Evolutionary conservation across 2,113 vertebrate species (phyloP).

Genomic region (Cephalophus harveyi): DNA sequence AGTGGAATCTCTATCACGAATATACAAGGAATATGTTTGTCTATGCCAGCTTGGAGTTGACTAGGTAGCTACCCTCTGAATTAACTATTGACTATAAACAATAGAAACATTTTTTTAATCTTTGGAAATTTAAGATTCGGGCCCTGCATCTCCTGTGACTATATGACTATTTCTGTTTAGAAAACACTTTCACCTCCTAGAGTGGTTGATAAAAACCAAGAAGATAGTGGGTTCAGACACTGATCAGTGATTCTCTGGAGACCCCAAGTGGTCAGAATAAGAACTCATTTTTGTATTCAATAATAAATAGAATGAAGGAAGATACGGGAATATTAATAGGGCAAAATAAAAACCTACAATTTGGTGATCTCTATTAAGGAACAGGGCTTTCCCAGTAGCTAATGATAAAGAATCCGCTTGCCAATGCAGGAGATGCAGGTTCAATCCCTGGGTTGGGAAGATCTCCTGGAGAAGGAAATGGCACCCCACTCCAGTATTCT

Average conservation of each 20-base stretch:
- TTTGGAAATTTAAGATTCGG: slow-evolving; percentile 3
- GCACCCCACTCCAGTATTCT: not conserved
- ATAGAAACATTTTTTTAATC: not conserved
- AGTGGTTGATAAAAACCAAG: not conserved
- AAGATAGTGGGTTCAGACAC: not conserved
- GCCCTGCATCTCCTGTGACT: not conserved
- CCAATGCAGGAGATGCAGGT: not conserved
- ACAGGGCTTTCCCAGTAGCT: not conserved
- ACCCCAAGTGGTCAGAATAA: slow-evolving; percentile 45
- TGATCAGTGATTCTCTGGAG: slow-evolving; percentile 52
- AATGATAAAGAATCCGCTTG: not conserved
- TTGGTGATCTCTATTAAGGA: not conserved
- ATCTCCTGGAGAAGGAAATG: not conserved
- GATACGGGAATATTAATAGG: not conserved
- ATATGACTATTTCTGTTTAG: not conserved
- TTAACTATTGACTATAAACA: not conserved
- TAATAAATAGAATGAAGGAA: not conserved
- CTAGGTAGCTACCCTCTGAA: not conserved
- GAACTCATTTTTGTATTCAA: not conserved
- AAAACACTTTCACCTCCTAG: not conserved
- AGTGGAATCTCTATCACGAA: not conserved
- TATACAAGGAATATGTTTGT: not conserved
- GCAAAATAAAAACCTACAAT: not conserved
- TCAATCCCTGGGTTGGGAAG: not conserved
- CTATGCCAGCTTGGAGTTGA: not conserved